These are phyloP conservation scores for Synanthedon vespiformis DNA, from an alignment of 2,888 invertebrate genomes.

Conservation along the genomic window DNA sequence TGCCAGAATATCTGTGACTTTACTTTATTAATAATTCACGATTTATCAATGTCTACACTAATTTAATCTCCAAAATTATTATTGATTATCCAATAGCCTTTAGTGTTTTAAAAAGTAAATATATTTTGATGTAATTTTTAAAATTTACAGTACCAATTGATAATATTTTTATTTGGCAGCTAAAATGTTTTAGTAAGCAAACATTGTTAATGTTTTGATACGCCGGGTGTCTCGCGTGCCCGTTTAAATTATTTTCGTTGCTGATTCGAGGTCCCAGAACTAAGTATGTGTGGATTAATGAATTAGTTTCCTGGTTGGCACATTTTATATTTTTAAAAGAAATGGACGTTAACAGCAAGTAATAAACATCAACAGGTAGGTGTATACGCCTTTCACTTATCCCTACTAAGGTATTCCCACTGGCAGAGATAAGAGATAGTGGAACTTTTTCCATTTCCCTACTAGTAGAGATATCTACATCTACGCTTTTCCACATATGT, in stretches of 20 bases:
- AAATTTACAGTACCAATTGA: neutral
- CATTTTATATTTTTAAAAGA: too few species aligned
- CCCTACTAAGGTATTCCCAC: too few species aligned
- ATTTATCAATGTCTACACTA: neutral
- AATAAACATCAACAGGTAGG: too few species aligned
- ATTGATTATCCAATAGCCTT: neutral
- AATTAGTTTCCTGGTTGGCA: neutral
- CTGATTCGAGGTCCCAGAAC: slow-evolving; percentile 42
- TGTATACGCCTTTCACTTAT: too few species aligned
- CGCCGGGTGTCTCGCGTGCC: slow-evolving; percentile 28
- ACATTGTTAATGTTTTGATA: neutral
- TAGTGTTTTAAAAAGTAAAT: neutral
- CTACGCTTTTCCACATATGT: too few species aligned
- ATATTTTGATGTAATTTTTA: neutral
- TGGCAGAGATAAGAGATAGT: too few species aligned
- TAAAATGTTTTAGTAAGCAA: neutral
- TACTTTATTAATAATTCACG: neutral
- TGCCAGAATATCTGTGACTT: neutral
- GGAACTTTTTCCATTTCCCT: too few species aligned
- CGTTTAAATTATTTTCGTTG: slow-evolving; percentile 60
- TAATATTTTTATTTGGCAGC: too few species aligned
- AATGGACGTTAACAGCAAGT: too few species aligned
- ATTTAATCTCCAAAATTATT: neutral
- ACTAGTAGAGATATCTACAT: too few species aligned
- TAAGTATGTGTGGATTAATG: slow-evolving; percentile 12